Conservation (phyloP, 2,888 invertebrate genomes). For the Unio pictorum region DNA sequence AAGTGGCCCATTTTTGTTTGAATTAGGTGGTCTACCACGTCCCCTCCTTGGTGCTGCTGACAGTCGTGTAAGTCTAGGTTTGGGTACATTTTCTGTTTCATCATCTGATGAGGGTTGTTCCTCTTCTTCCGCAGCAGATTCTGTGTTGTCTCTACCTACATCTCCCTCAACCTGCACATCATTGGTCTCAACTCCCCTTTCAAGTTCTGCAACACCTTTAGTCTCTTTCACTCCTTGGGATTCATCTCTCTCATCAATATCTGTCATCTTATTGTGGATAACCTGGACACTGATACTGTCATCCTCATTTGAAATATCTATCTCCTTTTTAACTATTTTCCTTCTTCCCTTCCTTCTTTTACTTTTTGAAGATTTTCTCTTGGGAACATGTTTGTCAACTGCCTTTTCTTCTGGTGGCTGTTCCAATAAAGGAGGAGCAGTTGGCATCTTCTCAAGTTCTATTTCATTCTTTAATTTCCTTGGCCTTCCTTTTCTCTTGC, state of each 20-base stretch:
- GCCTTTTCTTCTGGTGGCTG: too few species aligned
- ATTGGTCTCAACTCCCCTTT: constrained; percentile 29
- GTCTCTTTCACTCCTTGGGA: not conserved
- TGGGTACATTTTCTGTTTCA: constrained; percentile 28
- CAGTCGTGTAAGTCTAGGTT: too few species aligned
- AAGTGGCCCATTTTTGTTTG: not conserved
- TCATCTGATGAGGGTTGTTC: constrained; percentile 27
- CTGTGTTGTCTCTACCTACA: constrained; percentile 7
- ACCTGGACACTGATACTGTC: too few species aligned
- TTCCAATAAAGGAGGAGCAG: too few species aligned
- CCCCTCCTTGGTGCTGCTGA: too few species aligned
- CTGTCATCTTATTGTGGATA: not conserved
- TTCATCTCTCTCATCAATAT: not conserved
- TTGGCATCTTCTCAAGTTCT: too few species aligned
- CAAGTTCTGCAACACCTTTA: constrained; percentile 18
- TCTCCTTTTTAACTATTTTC: constrained; percentile 1
- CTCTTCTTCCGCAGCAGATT: constrained; percentile 13
- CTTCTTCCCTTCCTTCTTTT: not conserved
- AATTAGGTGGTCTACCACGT: too few species aligned
- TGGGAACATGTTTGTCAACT: too few species aligned
- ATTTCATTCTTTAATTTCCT: too few species aligned
- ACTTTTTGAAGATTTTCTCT: too few species aligned
- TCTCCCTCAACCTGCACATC: constrained; percentile 26
- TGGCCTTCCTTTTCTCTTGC: not conserved
- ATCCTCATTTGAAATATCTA: too few species aligned